These are phyloP conservation scores for Peromyscus melanophrys DNA, from an alignment of 2,797 vertebrate species.

Conservation along the genomic window DNA sequence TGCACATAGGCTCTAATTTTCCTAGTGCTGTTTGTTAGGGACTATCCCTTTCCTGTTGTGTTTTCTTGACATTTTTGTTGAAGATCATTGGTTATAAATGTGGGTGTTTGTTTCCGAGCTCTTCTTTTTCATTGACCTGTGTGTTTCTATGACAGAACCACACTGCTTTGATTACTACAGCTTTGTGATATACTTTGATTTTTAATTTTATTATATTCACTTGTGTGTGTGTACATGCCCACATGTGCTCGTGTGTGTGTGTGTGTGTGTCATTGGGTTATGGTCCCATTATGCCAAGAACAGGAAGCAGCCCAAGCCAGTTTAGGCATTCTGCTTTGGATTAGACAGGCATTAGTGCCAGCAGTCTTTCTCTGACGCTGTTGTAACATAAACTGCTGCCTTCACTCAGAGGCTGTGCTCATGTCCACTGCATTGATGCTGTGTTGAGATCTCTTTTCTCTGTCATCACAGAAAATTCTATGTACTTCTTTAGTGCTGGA, in stretches of 20 bases:
- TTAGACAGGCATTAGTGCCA: not conserved
- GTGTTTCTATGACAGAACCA: not conserved
- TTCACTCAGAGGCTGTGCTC: not conserved
- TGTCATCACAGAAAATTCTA: not conserved
- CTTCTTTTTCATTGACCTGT: not conserved
- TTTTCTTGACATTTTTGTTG: slow-evolving; percentile 31
- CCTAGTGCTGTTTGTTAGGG: not conserved
- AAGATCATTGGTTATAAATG: not conserved
- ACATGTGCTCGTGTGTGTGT: not conserved
- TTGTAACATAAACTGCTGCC: not conserved
- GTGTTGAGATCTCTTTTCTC: not conserved
- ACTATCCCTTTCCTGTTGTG: not conserved
- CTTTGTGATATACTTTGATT: not conserved
- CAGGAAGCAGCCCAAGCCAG: not conserved
- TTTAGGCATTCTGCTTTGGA: not conserved
- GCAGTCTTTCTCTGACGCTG: not conserved
- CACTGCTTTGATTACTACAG: not conserved
- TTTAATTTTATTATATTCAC: not conserved
- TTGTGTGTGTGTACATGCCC: not conserved
- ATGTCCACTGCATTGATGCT: not conserved
- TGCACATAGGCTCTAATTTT: not conserved
- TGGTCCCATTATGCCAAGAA: not conserved
- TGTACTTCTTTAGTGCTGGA: not conserved
- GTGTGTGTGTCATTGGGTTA: not conserved
- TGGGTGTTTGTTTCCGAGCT: not conserved